These are phyloP conservation scores for Drosophila pseudotakahashii DNA, from an alignment of 2,888 invertebrate genomes.

Conservation along the genomic window DNA sequence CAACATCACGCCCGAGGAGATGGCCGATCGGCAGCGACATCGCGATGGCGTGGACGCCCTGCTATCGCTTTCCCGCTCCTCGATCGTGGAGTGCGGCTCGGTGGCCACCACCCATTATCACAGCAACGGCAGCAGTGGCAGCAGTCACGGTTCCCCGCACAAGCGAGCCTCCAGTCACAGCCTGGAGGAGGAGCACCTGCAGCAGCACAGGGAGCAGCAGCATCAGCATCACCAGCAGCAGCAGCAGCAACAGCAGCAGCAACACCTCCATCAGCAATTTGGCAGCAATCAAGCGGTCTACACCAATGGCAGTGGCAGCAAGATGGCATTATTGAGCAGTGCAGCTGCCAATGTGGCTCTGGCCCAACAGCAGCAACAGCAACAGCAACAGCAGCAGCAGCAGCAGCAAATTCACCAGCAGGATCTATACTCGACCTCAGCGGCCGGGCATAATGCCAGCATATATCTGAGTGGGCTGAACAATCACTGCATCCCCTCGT, in stretches of 20 bases:
- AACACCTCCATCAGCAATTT: conserved; percentile 35
- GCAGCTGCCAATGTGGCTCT: conserved; percentile 65
- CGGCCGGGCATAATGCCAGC: conserved; percentile 18
- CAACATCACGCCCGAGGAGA: conserved; percentile 85
- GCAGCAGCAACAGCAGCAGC: conserved; percentile 38
- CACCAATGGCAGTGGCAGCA: conserved; percentile 45
- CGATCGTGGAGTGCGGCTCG: conserved; percentile 83
- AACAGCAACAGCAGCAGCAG: conserved; percentile 28
- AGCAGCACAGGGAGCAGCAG: conserved; percentile 28
- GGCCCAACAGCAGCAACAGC: conserved; percentile 31
- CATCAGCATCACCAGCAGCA: conserved; percentile 22
- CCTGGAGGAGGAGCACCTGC: conserved; percentile 69
- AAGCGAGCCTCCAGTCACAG: conserved; percentile 83
- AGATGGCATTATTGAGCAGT: conserved; percentile 77
- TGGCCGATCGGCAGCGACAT: conserved; percentile 89
- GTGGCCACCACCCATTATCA: conserved; percentile 63
- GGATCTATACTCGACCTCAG: conserved; percentile 9
- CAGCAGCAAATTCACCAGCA: conserved; percentile 30
- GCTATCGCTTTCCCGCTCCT: conserved; percentile 90
- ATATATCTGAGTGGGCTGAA: conserved; percentile 15
- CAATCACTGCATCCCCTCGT: conserved; percentile 4
- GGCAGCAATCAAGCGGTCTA: conserved; percentile 23
- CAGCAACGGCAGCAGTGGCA: conserved; percentile 70
- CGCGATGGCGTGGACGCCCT: conserved; percentile 92
- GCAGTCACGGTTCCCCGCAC: conserved; percentile 79